Base-by-base conservation (phyloP, 2,888 invertebrate genomes). In the Caenorhabditis panamensis region DNA sequence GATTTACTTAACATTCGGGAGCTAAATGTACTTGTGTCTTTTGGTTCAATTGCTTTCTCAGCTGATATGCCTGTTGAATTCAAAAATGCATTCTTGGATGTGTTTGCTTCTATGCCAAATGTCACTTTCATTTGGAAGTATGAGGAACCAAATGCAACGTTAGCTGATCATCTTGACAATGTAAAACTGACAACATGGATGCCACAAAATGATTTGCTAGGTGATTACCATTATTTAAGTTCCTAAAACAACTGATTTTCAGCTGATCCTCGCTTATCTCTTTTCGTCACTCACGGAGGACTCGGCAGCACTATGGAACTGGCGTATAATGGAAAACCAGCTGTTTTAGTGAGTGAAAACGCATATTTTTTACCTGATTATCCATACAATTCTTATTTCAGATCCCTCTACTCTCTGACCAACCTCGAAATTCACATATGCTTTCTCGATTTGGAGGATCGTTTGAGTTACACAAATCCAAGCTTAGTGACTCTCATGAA, bases 81-180 rank as follows among this genome's bases (percentile, higher is more conserved):
- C 44, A 73, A 68, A 62, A 26, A 24, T 20, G 54, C 79, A 0
- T 76, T 81, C n/a, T 18, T 81, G 9, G 54, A 76, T 41, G 71
- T 81, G 9, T 81, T 81, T n/a, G 58, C 37, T 11, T 64, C 68
- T 0, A 79, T 82, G 82, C 75, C 78, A 6, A 49, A 79, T 4
- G 63, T 37, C 0, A 79, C 82, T n/a, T 83, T 83, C 59, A 83
- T 83, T 26, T 83, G 83, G 83, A 83, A 83, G 26, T 83, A 83
- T 44, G 83, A 83, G 64, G 71, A 71, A 22, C 78, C 58, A 20
- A 78, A 75, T 59, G 41, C 76, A 11, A 79, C 69, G 6, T 26
- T 71, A 22, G 67, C 73, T 18, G 24, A 64, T 44, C 71, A 76
- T 49, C 22, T 79, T 6, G 31, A 58, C n/a, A 82, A 82, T 78